Conservation (phyloP, 2,797 vertebrate genomes). For the Odontamblyopus rebecca region DNA sequence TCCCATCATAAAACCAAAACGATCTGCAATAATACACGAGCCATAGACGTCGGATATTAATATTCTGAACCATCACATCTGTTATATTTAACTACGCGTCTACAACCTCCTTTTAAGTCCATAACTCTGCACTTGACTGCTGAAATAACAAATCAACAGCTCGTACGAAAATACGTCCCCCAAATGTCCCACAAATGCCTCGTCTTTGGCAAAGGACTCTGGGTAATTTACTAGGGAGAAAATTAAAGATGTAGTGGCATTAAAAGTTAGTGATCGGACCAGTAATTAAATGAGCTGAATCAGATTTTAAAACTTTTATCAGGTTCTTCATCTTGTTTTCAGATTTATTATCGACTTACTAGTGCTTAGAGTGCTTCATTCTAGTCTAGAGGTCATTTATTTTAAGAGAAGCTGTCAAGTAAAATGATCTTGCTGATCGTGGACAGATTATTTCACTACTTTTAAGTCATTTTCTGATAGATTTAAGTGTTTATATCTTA, state of each 20-base stretch:
- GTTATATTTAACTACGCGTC: conserved; percentile 3
- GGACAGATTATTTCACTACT: too few relatives aligned
- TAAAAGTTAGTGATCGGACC: conserved; percentile 27
- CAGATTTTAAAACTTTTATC: too few relatives aligned
- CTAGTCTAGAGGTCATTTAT: too few relatives aligned
- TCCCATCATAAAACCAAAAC: neutral
- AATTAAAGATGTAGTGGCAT: conserved; percentile 41
- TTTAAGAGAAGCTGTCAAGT: too few relatives aligned
- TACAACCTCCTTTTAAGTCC: neutral
- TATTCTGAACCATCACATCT: neutral
- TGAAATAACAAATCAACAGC: neutral
- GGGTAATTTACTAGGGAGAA: conserved; percentile 26
- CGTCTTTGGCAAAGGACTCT: neutral
- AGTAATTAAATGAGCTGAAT: too few relatives aligned
- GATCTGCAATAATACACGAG: neutral
- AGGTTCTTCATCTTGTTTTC: too few relatives aligned
- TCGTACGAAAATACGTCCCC: conserved; percentile 8
- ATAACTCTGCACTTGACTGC: neutral
- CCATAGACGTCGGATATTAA: neutral
- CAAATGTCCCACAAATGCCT: conserved; percentile 5
- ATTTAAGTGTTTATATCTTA: too few relatives aligned
- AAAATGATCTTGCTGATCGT: too few relatives aligned
- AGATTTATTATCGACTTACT: too few relatives aligned
- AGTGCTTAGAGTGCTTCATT: too few relatives aligned
- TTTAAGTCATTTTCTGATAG: too few relatives aligned